Base-by-base conservation (phyloP, 1,140 invertebrate genomes). In the Drosophila seguyi region DNA sequence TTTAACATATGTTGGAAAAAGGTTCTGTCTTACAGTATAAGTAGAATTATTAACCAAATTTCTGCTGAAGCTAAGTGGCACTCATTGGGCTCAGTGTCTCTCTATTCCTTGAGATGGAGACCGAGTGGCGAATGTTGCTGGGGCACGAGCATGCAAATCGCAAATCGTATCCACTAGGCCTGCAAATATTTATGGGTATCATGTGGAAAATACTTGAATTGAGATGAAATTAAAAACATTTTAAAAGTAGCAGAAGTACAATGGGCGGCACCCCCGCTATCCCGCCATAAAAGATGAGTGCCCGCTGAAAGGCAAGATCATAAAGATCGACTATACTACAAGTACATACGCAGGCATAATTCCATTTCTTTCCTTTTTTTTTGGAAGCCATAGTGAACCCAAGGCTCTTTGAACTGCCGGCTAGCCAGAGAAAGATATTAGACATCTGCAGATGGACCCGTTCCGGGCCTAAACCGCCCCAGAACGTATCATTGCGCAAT, bases 251-350 rank as follows among this genome's bases (percentile, higher is more conserved):
- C 63, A 34, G 57, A 72, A 79, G 74, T 63, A 76, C 48, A 63
- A 65, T 72, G 65, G 38, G 45, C 34, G 56, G 60, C 25, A 59
- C 16, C 50, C 41, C 27, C 63, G 60, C 68, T 79, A 48, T 42
- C 22, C 65, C 48, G 59, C 58, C 65, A 63, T 81, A 63, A 81
- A 81, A 67, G 55, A 60, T 77, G 74, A 82, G 74, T 81, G 79
- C 52, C 42, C 45, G 74, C 74, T 82, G 79, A 87, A 86, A 86
- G 65, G 81, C 62, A 72, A 56, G 66, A 81, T 74, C 81, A 57
- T 84, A 68, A 84, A 84, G 84, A 72, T 66, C 52, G 50, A 75
- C 75, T 81, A 67, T 4, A 65, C 63, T 41, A 68, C 59, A 75
- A 61, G 56, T 63, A 82, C 56, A 62, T 63, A 47, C 60, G 44